Evolutionary conservation across 2,797 vertebrate genomes (phyloP).

Genomic region (Labeo calbasu): DNA sequence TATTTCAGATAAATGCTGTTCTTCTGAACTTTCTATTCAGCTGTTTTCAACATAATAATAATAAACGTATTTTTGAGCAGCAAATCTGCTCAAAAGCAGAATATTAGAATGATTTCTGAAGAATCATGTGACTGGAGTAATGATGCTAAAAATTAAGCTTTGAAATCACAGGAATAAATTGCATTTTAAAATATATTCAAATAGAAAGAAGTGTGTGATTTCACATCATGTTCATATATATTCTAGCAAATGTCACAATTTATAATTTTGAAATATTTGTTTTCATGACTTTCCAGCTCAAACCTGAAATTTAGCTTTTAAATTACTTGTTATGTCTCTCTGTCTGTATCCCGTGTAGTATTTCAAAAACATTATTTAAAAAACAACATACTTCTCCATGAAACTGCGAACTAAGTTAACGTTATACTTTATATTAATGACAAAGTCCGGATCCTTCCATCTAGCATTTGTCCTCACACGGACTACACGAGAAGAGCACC

Average conservation of each 20-base stretch:
- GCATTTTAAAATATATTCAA: no score
- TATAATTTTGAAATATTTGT: background rate
- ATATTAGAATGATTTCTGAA: no score
- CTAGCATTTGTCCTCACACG: conserved; percentile 24
- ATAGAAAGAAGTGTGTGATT: background rate
- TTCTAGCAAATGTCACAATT: background rate
- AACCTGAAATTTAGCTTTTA: no score
- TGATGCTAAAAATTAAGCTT: no score
- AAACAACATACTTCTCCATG: background rate
- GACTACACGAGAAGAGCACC: conserved; percentile 14
- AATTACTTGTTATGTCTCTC: background rate
- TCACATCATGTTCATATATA: background rate
- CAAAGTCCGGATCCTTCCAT: conserved; percentile 14
- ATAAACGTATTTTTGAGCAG: no score
- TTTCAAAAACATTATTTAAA: background rate
- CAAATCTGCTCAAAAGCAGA: no score
- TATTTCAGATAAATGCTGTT: no score
- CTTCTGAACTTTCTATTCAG: no score
- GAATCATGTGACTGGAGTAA: no score
- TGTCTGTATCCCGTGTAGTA: background rate
- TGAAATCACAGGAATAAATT: no score
- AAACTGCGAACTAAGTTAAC: background rate
- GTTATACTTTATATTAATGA: background rate
- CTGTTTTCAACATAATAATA: no score
- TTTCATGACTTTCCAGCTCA: background rate